Evolutionary conservation across 53 echinoderm and acorn worm genomes (phyloP).

Genomic region (Glandiceps talaboti): DNA sequence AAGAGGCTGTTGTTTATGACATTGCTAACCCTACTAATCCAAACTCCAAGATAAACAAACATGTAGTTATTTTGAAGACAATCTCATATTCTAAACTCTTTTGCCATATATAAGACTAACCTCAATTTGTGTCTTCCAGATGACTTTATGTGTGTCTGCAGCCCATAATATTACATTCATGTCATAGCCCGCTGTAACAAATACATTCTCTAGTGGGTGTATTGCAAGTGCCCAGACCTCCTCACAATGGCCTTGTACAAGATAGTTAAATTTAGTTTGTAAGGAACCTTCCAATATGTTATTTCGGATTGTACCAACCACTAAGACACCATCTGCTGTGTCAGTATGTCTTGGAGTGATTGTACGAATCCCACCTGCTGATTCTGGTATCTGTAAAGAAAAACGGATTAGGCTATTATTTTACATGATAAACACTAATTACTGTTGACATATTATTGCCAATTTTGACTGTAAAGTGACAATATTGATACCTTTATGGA

Average conservation of each 20-base stretch:
- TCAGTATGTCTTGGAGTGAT: conserved; percentile 63
- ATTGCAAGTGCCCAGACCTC: conserved; percentile 74
- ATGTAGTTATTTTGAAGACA: too few species aligned
- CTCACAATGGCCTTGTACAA: conserved; percentile 65
- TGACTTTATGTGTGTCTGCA: conserved; percentile 52
- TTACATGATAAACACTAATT: too few species aligned
- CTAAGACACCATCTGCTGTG: conserved; percentile 54
- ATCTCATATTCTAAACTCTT: too few species aligned
- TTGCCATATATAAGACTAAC: too few species aligned
- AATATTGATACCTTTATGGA: too few species aligned
- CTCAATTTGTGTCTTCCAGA: conserved; percentile 83
- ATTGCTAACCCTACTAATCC: too few species aligned
- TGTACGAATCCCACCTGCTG: conserved; percentile 72
- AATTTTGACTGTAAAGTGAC: too few species aligned
- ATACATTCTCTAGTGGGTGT: conserved; percentile 57
- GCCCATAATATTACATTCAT: conserved; percentile 63
- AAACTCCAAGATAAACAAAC: too few species aligned
- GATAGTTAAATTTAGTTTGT: conserved; percentile 72
- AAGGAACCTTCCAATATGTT: conserved; percentile 83
- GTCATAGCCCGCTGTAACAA: conserved; percentile 75
- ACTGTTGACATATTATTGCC: too few species aligned
- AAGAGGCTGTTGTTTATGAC: too few species aligned
- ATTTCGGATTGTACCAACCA: conserved; percentile 77
- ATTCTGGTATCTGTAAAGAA: conserved; percentile 56
- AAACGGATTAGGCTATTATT: background rate